Evolutionary conservation across 2,888 invertebrate genomes (phyloP).

Genomic region (Girardia tigrina): DNA sequence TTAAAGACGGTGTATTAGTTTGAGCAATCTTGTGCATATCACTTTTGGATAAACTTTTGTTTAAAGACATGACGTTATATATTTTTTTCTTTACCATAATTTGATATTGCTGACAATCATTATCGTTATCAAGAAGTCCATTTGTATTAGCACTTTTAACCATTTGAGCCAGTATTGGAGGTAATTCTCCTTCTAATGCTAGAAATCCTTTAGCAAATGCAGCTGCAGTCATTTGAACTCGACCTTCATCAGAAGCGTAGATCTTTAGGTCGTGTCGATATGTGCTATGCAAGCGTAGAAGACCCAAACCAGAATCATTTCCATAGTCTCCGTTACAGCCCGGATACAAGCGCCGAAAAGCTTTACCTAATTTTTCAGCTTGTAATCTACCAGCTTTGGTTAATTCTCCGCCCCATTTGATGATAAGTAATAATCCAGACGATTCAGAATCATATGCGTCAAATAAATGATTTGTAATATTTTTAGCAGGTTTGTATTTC

Average conservation of each 20-base stretch:
- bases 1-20: constrained; percentile 74
- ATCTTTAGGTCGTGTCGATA: constrained; percentile 97
- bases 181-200: constrained; percentile 89
- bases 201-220: constrained; percentile 83
- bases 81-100: constrained; percentile 79
- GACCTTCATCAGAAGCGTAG: constrained; percentile 95
- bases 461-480: background rate
- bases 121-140: constrained; percentile 80
- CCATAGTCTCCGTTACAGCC: constrained; percentile 55
- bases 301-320: constrained; percentile 82
- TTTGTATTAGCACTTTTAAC: constrained; percentile 93
- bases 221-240: constrained; percentile 99
- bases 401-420: constrained; percentile 98
- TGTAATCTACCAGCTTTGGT: constrained; percentile 93
- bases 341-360: constrained; percentile 60
- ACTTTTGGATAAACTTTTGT: constrained; percentile 68
- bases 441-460: background rate
- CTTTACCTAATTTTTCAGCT: constrained; percentile 87
- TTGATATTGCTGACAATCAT: constrained; percentile 59
- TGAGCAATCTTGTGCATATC: constrained; percentile 62
- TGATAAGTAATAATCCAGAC: constrained; percentile 64
- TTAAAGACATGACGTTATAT: constrained; percentile 77
- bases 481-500: constrained; percentile 57
- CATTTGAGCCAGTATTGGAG: constrained; percentile 94
- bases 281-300: constrained; percentile 84